Evolutionary conservation across 2,797 vertebrate species (phyloP).

Genomic region (Lophotriccus pileatus): DNA sequence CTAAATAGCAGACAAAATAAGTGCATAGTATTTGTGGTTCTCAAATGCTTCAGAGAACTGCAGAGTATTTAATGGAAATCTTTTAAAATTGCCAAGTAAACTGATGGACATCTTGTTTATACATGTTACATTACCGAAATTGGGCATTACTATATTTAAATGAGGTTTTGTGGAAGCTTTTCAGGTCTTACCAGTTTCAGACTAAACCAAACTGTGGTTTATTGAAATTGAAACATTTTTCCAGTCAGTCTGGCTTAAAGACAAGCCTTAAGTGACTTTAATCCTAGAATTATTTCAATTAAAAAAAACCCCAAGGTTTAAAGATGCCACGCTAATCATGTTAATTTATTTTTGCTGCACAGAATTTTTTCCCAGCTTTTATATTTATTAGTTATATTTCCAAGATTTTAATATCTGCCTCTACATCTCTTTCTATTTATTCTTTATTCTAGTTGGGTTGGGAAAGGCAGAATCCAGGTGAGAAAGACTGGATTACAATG

Average conservation of each 20-base stretch:
- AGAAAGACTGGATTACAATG: not conserved
- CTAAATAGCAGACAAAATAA: not conserved
- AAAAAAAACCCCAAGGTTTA: not conserved
- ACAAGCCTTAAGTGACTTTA: not conserved
- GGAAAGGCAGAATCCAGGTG: not conserved
- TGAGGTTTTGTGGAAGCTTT: slow-evolving; percentile 55
- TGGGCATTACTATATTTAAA: slow-evolving; percentile 61
- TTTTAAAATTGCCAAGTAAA: slow-evolving; percentile 51
- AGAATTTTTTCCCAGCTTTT: slow-evolving; percentile 45
- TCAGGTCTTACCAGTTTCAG: slow-evolving; percentile 50
- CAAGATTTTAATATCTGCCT: not conserved
- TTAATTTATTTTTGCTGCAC: not conserved
- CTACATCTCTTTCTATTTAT: not conserved
- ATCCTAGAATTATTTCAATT: slow-evolving; percentile 18
- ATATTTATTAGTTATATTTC: slow-evolving; percentile 18
- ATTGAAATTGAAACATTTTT: slow-evolving; percentile 46
- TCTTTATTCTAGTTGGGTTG: not conserved
- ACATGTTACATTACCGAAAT: slow-evolving; percentile 50
- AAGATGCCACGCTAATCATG: not conserved
- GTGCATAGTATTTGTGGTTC: slow-evolving; percentile 7
- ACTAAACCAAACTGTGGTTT: slow-evolving; percentile 25
- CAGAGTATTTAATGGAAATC: slow-evolving; percentile 27
- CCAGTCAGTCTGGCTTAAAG: slow-evolving; percentile 6
- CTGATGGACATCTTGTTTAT: slow-evolving; percentile 52
- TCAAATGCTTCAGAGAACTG: slow-evolving; percentile 36